Evolutionary conservation across 2,888 invertebrate species (phyloP).

Genomic region (Galeopsomyia nigrocyanea): DNA sequence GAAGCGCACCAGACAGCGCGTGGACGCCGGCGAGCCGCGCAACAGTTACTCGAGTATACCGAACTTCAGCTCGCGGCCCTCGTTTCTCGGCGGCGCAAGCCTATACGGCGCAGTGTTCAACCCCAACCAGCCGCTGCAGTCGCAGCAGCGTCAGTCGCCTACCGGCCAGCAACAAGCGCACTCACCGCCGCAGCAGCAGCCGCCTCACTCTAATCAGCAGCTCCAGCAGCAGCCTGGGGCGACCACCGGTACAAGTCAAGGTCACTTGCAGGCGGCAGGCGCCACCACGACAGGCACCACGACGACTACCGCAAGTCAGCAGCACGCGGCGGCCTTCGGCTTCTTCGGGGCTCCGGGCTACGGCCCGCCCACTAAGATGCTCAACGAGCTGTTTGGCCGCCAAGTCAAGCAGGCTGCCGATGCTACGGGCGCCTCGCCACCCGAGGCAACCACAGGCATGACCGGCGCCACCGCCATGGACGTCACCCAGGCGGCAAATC

Average conservation of each 20-base stretch:
- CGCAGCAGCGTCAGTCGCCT: constrained; percentile 47
- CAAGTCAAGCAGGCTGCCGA: constrained; percentile 81
- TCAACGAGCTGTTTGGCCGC: constrained; percentile 89
- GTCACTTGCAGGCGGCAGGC: constrained; percentile 57
- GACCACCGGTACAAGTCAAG: constrained; percentile 58
- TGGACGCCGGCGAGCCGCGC: constrained; percentile 95
- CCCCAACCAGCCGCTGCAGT: constrained; percentile 69
- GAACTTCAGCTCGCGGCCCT: constrained; percentile 83
- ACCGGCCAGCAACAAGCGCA: constrained; percentile 46
- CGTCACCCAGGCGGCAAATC: constrained; percentile 54
- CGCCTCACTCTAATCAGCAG: constrained; percentile 59
- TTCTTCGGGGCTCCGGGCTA: constrained; percentile 87
- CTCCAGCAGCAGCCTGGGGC: constrained; percentile 72
- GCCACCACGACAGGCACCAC: constrained; percentile 71
- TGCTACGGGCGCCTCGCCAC: constrained; percentile 68
- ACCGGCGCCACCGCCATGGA: constrained; percentile 69
- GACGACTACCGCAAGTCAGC: constrained; percentile 69
- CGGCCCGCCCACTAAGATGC: constrained; percentile 87
- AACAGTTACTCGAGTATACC: constrained; percentile 90
- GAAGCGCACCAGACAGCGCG: constrained; percentile 95
- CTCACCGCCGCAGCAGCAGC: constrained; percentile 46
- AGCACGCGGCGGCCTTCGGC: constrained; percentile 76
- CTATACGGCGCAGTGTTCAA: constrained; percentile 89
- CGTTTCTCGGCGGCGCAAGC: constrained; percentile 84
- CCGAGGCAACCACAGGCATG: constrained; percentile 67